Evolutionary conservation across 2,888 invertebrate species (phyloP).

Genomic region (Caenorhabditis doughertyi): DNA sequence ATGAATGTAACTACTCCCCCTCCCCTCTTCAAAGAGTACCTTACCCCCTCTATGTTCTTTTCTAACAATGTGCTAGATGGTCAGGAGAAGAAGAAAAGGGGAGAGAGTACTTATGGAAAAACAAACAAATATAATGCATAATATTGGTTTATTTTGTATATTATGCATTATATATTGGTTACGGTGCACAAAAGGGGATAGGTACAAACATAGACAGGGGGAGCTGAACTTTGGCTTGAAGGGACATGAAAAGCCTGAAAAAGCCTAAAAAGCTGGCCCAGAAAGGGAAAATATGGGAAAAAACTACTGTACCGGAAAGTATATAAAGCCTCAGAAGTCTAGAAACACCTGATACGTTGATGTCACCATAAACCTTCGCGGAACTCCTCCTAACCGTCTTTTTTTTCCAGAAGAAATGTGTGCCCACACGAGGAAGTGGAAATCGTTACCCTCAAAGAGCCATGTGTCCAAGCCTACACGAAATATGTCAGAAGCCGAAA

Average conservation of each 20-base stretch:
- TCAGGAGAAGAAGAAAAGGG: not conserved
- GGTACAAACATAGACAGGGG: not conserved
- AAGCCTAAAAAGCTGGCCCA: not conserved
- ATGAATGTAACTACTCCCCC: conserved; percentile 20
- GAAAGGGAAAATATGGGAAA: not conserved
- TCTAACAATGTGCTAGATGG: conserved; percentile 30
- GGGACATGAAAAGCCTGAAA: not conserved
- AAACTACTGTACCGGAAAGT: not conserved
- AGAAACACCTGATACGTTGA: too few species aligned
- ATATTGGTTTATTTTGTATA: conserved; percentile 28
- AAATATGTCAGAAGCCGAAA: conserved; percentile 85
- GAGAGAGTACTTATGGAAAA: conserved; percentile 45
- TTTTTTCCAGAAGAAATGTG: conserved; percentile 85
- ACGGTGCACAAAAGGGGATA: conserved; percentile 13
- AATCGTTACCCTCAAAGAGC: conserved; percentile 84
- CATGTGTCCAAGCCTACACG: conserved; percentile 85
- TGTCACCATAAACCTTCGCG: too few species aligned
- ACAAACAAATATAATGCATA: conserved; percentile 31
- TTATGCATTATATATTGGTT: conserved; percentile 20
- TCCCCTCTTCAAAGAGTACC: too few species aligned
- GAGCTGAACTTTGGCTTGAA: not conserved
- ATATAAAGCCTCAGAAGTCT: too few species aligned
- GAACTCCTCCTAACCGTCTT: too few species aligned
- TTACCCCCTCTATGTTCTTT: too few species aligned
- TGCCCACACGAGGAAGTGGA: conserved; percentile 84